Base-by-base conservation (phyloP, 1,140 invertebrate species). In the Zaprionus taronus region DNA sequence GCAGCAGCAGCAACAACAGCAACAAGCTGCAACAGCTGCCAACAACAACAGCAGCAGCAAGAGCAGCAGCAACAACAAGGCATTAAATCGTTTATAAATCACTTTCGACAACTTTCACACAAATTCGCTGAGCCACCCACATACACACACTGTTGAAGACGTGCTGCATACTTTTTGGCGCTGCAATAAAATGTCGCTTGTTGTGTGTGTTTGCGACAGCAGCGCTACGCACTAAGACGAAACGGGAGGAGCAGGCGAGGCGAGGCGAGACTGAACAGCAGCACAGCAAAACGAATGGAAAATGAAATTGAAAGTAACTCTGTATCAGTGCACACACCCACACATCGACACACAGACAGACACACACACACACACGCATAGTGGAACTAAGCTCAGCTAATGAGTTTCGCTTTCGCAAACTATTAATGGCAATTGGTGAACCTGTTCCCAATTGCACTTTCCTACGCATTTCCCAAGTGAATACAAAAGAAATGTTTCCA, bases 21-120 rank as follows among this genome's bases (percentile, higher is more conserved):
- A 49, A 62, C 24, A 61, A 41, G 36, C 36, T 38, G 36, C 67
- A 69, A 56, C 47, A 66, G 34, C 44, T 55, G 38, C 17, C 24
- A 70, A 44, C 26, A 31, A 12, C 69, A 70, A 15, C 51, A 31
- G 12, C 41, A 41, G 24, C 55, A 51, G 20, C n/a, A 41, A n/a
- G n/a, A n/a, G n/a, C n/a, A n/a, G n/a, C n/a, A n/a, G 11, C 38
- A 66, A 44, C 51, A 22, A 28, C 44, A 77, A 77, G 34, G 63
- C 55, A 71, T 75, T 72, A 65, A 76, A 76, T 72, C 62, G 68
- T 61, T 72, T 72, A 66, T 72, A 76, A 73, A 72, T 77, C 63
- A 73, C 56, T 63, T 77, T 62, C 62, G 62, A 67, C 55, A 65
- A 77, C 58, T 63, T 55, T 58, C 60, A 69, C 49, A 58, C 49